Evolutionary conservation across 1,140 invertebrate species (phyloP), one percentile per base, ranked within the genome.

Genomic region (Diploscapter pachys): DNA sequence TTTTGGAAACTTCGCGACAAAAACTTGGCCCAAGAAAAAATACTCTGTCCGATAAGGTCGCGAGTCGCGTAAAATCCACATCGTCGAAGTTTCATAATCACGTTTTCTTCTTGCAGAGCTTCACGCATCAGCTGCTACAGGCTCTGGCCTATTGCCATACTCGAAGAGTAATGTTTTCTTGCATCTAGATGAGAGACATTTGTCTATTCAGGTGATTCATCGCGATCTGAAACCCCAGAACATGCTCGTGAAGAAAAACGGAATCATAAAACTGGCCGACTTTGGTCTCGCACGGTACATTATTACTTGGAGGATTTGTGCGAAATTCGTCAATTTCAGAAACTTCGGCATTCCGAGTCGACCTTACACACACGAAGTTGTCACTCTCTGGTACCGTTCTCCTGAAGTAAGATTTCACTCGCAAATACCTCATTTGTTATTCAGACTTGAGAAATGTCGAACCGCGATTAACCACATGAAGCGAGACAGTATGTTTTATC

Each of bases 381-480:
- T 99, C 3, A 99, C 96, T 4, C 88, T 99, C 5, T 99, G 96
- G 96, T 99, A 99, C 84, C 89, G 97, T 85, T 94, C 96, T 0
- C 97, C 97, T 2, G 97, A 99, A 59, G 75, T 76, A 11, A 48
- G n/a, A 49, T 50, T 57, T 8, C 48, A 59, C 9, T 59, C 9
- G 57, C 9, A 11, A 13, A 11, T 59, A 11, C 13, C 13, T 11
- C 57, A 13, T 59, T 59, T 11, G 13, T 11, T 59, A 59, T 59
- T 11, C 9, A 31, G 31, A 31, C 31, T 31, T 31, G 31, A 31
- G 31, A 31, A 31, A 31, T 31, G 31, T 31, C 31, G 31, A 31
- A 31, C 31, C 31, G 31, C 31, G 31, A 31, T 31, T 31, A 31
- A 31, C 31, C 31, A 31, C 31, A 31, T 31, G 31, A 31, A 31